phyloP scores from a whole-genome alignment of 2,888 invertebrate genomes.

The Ectemnius lituratus region DNA sequence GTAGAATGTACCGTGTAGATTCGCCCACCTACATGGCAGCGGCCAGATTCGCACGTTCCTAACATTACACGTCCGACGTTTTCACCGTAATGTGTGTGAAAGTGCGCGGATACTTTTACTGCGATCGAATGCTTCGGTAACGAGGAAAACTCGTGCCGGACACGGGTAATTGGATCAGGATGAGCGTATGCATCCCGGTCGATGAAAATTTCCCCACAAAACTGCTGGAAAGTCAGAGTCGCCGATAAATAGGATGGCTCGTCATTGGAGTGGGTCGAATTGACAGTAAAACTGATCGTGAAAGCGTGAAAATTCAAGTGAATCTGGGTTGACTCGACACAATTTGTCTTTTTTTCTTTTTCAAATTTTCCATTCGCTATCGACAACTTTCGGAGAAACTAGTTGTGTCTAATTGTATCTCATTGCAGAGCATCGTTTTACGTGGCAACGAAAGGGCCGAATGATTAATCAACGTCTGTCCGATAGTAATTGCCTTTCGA shows the following conservation, averaged over 20 bases:
- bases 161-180: too few species aligned
- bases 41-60: background rate
- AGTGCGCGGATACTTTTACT: constrained; percentile 25
- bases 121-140: too few species aligned
- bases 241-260: too few species aligned
- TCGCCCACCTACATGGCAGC: background rate
- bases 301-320: constrained; percentile 5
- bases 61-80: background rate
- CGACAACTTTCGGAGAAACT: constrained; percentile 7
- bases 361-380: background rate
- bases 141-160: too few species aligned
- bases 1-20: background rate
- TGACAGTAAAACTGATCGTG: background rate
- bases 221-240: too few species aligned
- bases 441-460: constrained; percentile 4
- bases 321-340: background rate
- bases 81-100: constrained; percentile 39
- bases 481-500: constrained; percentile 39
- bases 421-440: constrained; percentile 20
- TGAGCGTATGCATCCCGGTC: too few species aligned
- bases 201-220: too few species aligned
- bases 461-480: constrained; percentile 44
- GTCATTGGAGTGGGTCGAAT: too few species aligned
- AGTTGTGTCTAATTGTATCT: constrained; percentile 28
- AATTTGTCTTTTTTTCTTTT: background rate